Evolutionary conservation across 2,888 invertebrate genomes (phyloP).

Genomic region (Athripsodes cinereus): DNA sequence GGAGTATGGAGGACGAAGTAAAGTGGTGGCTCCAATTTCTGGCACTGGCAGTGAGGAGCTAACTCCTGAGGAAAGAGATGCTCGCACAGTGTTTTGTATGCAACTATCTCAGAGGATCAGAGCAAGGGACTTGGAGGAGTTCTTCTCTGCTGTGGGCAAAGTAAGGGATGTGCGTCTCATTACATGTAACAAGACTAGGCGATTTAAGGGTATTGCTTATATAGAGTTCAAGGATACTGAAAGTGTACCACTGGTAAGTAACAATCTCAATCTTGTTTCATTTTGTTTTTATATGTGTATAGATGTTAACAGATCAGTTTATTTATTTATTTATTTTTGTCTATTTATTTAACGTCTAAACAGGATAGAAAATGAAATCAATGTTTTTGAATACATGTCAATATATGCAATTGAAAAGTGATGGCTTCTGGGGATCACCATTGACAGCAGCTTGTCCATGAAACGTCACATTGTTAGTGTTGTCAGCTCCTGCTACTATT

Average conservation of each 20-base stretch:
- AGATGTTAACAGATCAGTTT: neutral
- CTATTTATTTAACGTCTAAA: too few species aligned
- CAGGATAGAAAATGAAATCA: too few species aligned
- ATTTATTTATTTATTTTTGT: too few species aligned
- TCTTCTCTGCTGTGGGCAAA: constrained; percentile 97
- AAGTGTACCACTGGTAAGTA: constrained; percentile 83
- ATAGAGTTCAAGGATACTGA: constrained; percentile 98
- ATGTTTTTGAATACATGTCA: too few species aligned
- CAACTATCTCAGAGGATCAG: constrained; percentile 92
- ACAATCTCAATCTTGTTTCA: constrained; percentile 24
- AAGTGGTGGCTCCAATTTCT: constrained; percentile 14
- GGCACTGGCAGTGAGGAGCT: constrained; percentile 52
- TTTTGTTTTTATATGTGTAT: neutral
- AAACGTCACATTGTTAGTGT: too few species aligned
- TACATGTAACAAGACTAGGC: constrained; percentile 96
- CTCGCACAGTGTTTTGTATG: constrained; percentile 99
- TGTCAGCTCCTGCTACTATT: too few species aligned
- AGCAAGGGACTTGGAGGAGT: constrained; percentile 94
- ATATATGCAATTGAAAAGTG: too few species aligned
- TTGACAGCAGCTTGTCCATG: too few species aligned
- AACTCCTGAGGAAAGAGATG: constrained; percentile 95
- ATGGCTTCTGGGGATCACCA: too few species aligned
- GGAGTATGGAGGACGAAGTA: constrained; percentile 31
- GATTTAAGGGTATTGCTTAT: constrained; percentile 99
- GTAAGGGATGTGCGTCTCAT: constrained; percentile 97